Percentiles rank a stretch among this genome's conserved stretches.
Evolutionary conservation across 2,888 invertebrate species (phyloP).

Genomic region (Dyspetes luteomarginatus): DNA sequence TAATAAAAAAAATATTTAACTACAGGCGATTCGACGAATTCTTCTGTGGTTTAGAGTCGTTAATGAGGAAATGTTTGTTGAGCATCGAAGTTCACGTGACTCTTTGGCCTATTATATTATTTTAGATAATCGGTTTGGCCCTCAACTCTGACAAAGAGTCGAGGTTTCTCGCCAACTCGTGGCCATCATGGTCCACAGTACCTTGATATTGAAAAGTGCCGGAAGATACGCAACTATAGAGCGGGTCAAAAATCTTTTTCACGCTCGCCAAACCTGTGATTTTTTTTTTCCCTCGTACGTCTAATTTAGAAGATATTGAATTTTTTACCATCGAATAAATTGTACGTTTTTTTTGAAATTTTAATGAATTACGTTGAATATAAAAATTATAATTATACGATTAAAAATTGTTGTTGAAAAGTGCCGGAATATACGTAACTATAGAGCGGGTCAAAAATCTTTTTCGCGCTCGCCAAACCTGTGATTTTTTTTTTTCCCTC

Average conservation of each 20-base stretch:
- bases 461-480: not conserved
- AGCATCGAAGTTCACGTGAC: not conserved
- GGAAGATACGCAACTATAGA: not conserved
- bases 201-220: slow-evolving; percentile 27
- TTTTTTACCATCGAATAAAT: not conserved
- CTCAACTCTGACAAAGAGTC: not conserved
- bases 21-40: not conserved
- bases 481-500: not conserved
- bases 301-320: too few relatives aligned
- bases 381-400: not conserved
- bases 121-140: not conserved
- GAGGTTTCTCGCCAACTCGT: not conserved
- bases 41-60: not conserved
- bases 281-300: not conserved
- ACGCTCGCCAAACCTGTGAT: not conserved
- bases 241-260: not conserved
- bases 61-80: not conserved
- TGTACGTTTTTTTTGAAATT: too few relatives aligned
- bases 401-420: slow-evolving; percentile 19
- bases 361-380: too few relatives aligned
- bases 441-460: not conserved
- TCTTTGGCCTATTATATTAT: not conserved
- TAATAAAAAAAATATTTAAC: not conserved
- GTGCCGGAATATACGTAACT: not conserved
- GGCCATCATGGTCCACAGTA: slow-evolving; percentile 2